Evolutionary conservation across 1,140 invertebrate genomes (phyloP), one percentile per base, ranked within the genome.

Genomic region (Elymnias hypermnestra): DNA sequence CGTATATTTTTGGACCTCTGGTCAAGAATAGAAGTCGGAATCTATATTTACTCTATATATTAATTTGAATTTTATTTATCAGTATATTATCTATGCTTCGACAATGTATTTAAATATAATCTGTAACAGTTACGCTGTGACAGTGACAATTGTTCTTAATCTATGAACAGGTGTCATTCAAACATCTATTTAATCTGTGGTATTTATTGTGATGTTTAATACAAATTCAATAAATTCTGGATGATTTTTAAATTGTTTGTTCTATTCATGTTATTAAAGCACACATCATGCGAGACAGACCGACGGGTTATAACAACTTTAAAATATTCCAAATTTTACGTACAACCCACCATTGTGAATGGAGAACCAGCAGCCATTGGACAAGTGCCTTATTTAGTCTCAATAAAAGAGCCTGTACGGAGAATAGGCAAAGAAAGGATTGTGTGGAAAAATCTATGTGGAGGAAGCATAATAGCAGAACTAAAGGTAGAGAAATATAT

Each of bases 401-500:
- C 73, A 0, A 60, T 77, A 10, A 70, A 72, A 29, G 63, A 71
- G 25, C 50, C 53, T 1, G 3, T 37, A 6, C 13, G 35, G 0
- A 59, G 36, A 18, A 47, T 63, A 0, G 49, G 43, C 0, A 25
- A 29, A 2, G 26, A 22, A 4, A 63, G 50, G 5, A 35, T 37
- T 0, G 17, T 66, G 9, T 77, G 71, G 70, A 58, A 35, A 8
- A 78, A 68, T 29, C 33, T 75, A 1, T 78, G 74, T 12, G 74
- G 74, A 0, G 70, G 74, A 2, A 78, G 70, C 36, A 75, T 78
- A 8, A 78, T 78, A 9, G 25, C 47, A 8, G 28, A 45, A 18
- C 6, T 2, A 0, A 71, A 49, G 6, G 62, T 78, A 12, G 6
- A 26, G 5, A 2, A 3, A 25, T n/a, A n/a, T n/a, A n/a, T n/a